Percentiles rank a stretch among this genome's conserved stretches.
phyloP scores from a whole-genome alignment of 2,113 vertebrate species.

The Ptychochromis oligacanthus region DNA sequence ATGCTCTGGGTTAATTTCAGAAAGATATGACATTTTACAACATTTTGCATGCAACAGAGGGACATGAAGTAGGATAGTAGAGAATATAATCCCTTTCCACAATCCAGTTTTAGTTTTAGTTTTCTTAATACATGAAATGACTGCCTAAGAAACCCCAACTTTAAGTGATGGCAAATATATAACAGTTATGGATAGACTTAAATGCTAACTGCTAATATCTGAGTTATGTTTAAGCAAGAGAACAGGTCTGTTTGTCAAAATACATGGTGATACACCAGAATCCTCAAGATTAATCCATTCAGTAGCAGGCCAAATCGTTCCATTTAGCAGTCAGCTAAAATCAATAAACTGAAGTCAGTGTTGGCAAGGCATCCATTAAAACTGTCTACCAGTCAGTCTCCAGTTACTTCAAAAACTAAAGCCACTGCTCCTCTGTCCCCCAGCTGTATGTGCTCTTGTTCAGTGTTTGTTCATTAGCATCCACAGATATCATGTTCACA shows the following conservation, averaged over 20 bases:
- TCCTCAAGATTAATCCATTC: conserved; percentile 22
- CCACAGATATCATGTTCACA: conserved; percentile 6
- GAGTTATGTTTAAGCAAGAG: neutral
- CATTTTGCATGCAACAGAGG: neutral
- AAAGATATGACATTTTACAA: neutral
- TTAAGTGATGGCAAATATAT: neutral
- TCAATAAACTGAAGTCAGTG: conserved; percentile 46
- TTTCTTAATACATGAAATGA: neutral
- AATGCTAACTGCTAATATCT: neutral
- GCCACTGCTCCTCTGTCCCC: neutral
- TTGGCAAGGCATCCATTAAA: conserved; percentile 37
- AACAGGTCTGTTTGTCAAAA: neutral
- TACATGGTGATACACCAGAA: conserved; percentile 3
- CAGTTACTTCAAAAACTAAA: conserved; percentile 31
- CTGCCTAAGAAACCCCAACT: neutral
- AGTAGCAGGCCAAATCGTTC: conserved; percentile 22
- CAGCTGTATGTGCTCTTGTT: conserved; percentile 13
- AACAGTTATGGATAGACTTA: neutral
- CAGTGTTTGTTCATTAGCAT: conserved; percentile 21
- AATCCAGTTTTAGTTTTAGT: neutral
- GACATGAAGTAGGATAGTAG: neutral
- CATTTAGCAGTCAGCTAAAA: conserved; percentile 39
- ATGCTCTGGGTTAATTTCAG: neutral
- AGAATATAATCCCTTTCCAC: neutral
- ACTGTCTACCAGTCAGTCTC: conserved; percentile 30